Conservation (phyloP, 2,113 vertebrate genomes). For the Xenopus tropicalis region DNA sequence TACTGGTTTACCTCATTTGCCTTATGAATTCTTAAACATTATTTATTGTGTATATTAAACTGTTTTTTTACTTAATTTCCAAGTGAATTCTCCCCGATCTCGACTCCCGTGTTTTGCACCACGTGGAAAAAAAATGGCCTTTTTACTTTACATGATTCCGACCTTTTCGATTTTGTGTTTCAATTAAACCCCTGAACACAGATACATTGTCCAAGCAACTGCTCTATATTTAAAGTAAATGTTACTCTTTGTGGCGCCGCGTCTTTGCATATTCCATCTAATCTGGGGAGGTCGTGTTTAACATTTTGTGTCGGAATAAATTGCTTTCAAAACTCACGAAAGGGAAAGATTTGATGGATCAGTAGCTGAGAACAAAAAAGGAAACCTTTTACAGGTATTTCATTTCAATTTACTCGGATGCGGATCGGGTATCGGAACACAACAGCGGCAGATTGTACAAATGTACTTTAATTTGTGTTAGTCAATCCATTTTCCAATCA, state of each 20-base stretch:
- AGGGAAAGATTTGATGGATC: conserved; percentile 25
- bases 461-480: background rate
- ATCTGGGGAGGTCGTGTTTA: conserved; percentile 29
- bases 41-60: too few relatives aligned
- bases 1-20: too few relatives aligned
- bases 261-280: conserved; percentile 17
- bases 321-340: conserved; percentile 24
- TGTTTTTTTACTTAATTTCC: too few relatives aligned
- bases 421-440: background rate
- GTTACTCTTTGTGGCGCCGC: conserved; percentile 29
- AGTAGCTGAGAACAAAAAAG: conserved; percentile 19
- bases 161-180: conserved; percentile 69
- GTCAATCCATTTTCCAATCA: background rate
- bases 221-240: conserved; percentile 24
- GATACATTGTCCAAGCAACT: conserved; percentile 44
- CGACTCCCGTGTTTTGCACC: too few relatives aligned
- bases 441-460: background rate
- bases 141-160: conserved; percentile 71
- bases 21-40: too few relatives aligned
- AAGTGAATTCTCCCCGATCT: too few relatives aligned
- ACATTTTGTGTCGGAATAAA: conserved; percentile 16
- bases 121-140: too few relatives aligned
- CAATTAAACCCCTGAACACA: conserved; percentile 64
- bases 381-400: conserved; percentile 11
- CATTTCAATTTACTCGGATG: background rate